A percentile compares a stretch with the other conserved stretches of the same genome.
Evolutionary conservation across 2,888 invertebrate genomes (phyloP).

Genomic region (Rhingia rostrata): DNA sequence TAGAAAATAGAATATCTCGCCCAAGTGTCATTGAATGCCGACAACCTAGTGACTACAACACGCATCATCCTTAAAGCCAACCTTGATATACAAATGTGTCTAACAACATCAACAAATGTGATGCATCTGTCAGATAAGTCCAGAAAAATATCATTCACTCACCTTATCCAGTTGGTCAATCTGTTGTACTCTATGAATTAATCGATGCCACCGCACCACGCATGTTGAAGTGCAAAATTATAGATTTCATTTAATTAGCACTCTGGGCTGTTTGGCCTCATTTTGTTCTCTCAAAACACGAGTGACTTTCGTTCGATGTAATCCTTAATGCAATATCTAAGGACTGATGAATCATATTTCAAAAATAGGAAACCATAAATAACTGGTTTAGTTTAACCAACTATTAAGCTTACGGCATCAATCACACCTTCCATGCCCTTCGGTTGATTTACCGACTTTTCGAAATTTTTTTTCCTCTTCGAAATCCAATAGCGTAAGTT

Average conservation of each 20-base stretch:
- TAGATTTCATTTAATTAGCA: constrained; percentile 47
- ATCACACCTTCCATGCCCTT: too few species aligned
- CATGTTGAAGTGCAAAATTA: constrained; percentile 25
- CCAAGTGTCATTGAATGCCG: constrained; percentile 28
- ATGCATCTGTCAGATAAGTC: constrained; percentile 40
- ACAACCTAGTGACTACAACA: constrained; percentile 2
- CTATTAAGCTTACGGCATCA: too few species aligned
- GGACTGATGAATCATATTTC: too few species aligned
- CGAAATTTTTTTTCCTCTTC: too few species aligned
- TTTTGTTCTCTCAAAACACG: too few species aligned
- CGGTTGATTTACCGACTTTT: too few species aligned
- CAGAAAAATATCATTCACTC: constrained; percentile 13
- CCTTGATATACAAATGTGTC: constrained; percentile 53
- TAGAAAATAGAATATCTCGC: not conserved
- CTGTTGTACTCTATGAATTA: constrained; percentile 28
- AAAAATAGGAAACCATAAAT: too few species aligned
- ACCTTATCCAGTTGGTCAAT: constrained; percentile 23
- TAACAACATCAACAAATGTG: constrained; percentile 27
- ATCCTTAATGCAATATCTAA: too few species aligned
- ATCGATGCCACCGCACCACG: constrained; percentile 43
- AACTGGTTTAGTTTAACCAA: too few species aligned
- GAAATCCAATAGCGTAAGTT: too few species aligned
- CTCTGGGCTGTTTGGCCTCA: too few species aligned
- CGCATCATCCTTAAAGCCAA: constrained; percentile 36
- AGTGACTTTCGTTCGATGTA: too few species aligned